Conservation (phyloP, 2,888 invertebrate genomes). For the Pristionchus fissidentatus region DNA sequence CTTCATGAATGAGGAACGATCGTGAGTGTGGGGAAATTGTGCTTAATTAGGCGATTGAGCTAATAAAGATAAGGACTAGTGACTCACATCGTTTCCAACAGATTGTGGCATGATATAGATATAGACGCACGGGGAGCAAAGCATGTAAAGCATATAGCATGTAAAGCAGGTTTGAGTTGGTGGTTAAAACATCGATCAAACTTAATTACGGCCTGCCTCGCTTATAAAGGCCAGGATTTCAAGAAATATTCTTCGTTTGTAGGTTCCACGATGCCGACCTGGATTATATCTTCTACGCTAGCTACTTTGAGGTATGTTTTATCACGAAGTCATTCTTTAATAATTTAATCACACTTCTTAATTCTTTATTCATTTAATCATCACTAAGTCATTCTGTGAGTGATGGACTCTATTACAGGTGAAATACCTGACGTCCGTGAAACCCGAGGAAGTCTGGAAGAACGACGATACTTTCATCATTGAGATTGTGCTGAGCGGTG, state of each 20-base stretch:
- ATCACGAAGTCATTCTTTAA: no score
- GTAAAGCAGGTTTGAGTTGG: no score
- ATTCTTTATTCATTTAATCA: neutral
- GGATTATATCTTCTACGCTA: constrained; percentile 17
- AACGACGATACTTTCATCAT: constrained; percentile 24
- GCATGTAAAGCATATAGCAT: no score
- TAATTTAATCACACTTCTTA: neutral
- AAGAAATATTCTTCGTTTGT: no score
- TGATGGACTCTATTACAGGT: no score
- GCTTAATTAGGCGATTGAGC: neutral
- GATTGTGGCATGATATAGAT: no score
- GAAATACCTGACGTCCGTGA: constrained; percentile 29
- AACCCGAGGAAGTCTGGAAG: constrained; percentile 2
- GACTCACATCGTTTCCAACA: no score
- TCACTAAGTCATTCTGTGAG: no score
- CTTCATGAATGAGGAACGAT: neutral
- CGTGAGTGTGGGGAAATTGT: neutral
- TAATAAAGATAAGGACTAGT: no score
- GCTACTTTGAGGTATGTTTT: constrained; percentile 29
- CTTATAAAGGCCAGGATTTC: no score
- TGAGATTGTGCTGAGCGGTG: constrained; percentile 27
- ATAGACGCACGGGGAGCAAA: no score
- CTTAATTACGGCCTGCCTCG: no score
- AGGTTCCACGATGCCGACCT: constrained; percentile 3
- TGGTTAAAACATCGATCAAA: neutral